Percentiles rank a stretch among this genome's conserved stretches.
Evolutionary conservation across 35 echinoderm and acorn worm species (phyloP).

Genomic region (Lytechinus pictus): DNA sequence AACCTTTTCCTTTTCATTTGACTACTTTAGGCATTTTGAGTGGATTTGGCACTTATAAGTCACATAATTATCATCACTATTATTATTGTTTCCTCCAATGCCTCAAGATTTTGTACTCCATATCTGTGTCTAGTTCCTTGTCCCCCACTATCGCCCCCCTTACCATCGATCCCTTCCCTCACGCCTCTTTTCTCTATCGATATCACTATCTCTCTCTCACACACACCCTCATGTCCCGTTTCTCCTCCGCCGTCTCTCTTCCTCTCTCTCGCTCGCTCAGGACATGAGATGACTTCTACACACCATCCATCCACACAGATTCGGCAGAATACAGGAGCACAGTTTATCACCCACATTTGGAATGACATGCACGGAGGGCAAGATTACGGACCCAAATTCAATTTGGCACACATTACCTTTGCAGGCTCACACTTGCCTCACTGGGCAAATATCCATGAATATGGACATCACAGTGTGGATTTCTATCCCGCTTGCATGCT

Average conservation of each 20-base stretch:
- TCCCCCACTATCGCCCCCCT: neutral
- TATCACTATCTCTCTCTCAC: neutral
- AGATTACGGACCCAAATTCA: constrained; percentile 18
- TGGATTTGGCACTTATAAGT: too few species aligned
- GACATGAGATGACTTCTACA: neutral
- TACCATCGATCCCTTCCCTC: neutral
- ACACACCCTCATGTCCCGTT: neutral
- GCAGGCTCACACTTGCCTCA: constrained; percentile 15
- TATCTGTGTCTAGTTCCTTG: neutral
- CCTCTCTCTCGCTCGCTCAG: neutral
- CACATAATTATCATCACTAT: too few species aligned
- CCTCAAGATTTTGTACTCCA: neutral
- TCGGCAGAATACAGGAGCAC: neutral
- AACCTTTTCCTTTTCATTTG: too few species aligned
- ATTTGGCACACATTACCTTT: neutral
- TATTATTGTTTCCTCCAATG: neutral
- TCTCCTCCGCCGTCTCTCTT: neutral
- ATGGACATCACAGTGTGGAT: constrained; percentile 10
- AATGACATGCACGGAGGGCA: constrained; percentile 16
- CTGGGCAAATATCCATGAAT: neutral
- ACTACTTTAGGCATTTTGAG: too few species aligned
- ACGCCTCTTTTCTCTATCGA: neutral
- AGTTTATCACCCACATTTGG: constrained; percentile 2
- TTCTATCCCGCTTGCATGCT: neutral
- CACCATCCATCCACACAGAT: neutral